Evolutionary conservation across 1,140 invertebrate genomes (phyloP), one percentile per base, ranked within the genome.

Genomic region (Paracyclopina nana): DNA sequence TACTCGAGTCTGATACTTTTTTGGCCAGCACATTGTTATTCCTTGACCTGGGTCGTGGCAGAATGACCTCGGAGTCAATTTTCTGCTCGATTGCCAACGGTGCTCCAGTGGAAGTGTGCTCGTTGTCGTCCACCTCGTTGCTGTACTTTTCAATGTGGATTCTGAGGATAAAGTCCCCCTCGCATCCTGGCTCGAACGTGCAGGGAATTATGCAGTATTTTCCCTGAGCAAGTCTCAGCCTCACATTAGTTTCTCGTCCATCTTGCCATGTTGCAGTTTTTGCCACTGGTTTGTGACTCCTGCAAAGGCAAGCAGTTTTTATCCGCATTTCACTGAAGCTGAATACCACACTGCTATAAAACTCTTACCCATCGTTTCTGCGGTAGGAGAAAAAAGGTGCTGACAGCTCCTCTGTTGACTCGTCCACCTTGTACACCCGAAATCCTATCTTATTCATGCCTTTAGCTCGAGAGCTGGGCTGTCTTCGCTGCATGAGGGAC

Each of bases 401-500:
- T n/a, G 50, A 46, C 4, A 52, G 34, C 50, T 52, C 50, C 24
- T 52, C 50, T 12, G 20, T 26, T 2, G 43, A 24, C 4, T 43
- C 34, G 12, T 52, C 50, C 20, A 52, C 50, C 24, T 25, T 8
- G 50, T 52, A 52, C n/a, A 44, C 40, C 38, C 27, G 43, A 24
- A 52, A 52, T 25, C 50, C 50, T 9, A 44, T 28, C 45, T 52
- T 42, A 38, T 42, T 52, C 16, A 44, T 22, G 12, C 50, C 50
- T 40, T 52, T 52, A 14, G 34, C 50, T 18, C 34, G 31, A 44
- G 38, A 26, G 14, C 18, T 18, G 6, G 18, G 30, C 26, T 44
- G 12, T 3, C 50, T 9, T 26, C 31, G 3, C 60, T 78, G 75
- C 61, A 77, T 70, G 1, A 96, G 65, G 0, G 82, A 90, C 22